phyloP scores from a whole-genome alignment of 2,113 vertebrate species.

The Erythrocercus mccallii region DNA sequence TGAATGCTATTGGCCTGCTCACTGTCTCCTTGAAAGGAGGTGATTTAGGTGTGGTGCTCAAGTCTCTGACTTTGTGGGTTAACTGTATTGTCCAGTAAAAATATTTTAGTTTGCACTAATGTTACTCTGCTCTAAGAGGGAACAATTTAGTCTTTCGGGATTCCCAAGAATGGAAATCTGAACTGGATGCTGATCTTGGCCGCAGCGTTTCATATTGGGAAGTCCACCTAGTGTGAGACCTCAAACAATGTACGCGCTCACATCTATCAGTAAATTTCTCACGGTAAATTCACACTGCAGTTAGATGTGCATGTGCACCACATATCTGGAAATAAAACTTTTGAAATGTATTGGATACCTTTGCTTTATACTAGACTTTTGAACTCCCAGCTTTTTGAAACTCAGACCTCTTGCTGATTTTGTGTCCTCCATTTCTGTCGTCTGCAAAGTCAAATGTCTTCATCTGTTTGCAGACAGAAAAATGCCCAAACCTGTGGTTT shows the following conservation, averaged over 20 bases:
- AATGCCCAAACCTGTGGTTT: background rate
- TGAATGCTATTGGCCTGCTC: background rate
- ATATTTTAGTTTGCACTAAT: background rate
- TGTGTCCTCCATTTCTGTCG: background rate
- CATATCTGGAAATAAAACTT: background rate
- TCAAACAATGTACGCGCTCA: background rate
- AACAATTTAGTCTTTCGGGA: background rate
- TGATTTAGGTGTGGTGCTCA: background rate
- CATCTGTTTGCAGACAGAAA: background rate
- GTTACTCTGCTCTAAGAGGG: background rate
- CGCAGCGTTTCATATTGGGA: background rate
- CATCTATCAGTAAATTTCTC: background rate
- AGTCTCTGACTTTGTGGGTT: background rate
- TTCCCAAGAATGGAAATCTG: background rate
- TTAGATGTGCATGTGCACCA: background rate
- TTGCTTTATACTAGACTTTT: background rate
- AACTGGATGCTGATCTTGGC: conserved; percentile 5
- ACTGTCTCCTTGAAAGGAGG: background rate
- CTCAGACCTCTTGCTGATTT: background rate
- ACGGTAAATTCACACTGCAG: background rate
- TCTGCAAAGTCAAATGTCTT: background rate
- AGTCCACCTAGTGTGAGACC: background rate
- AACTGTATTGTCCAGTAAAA: background rate
- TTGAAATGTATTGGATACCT: background rate
- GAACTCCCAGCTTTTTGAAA: background rate